Evolutionary conservation across 2,113 vertebrate species (phyloP), one percentile per base, ranked within the genome.

Genomic region (Rhynchopsitta pachyrhyncha): DNA sequence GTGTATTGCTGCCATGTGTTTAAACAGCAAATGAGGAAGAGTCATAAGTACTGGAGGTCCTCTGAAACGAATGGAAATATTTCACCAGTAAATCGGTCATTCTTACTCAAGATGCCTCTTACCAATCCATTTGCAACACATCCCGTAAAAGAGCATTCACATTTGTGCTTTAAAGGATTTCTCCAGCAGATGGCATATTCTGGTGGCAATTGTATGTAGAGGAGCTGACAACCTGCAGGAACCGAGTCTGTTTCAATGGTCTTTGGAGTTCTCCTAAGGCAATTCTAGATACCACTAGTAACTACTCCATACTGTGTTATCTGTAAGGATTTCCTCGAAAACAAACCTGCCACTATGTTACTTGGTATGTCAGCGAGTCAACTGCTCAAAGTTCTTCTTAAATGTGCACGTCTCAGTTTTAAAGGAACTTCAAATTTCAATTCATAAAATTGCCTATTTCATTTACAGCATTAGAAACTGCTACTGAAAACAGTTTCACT

Each of bases 131-230:
- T 42, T 55, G 27, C 18, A 52, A 25, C 0, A 0, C 12, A 7
- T 2, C 8, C 17, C 22, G 10, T 47, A 50, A 86, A 83, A 59
- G 67, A 87, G 33, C 37, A 39, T 2, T 4, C 39, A 33, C 28
- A 41, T 39, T 88, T 24, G 28, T 41, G 77, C 7, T 66, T 78
- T 63, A n/a, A 46, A 46, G 4, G 11, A n/a, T 49, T 95, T 63
- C 57, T 68, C 96, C 96, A 96, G 88, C 23, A 97, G 96, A 63
- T 95, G 96, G 92, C 96, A 31, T 1, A 28, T 42, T 85, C 79
- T 73, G 31, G 20, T 76, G 82, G 41, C 35, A 87, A n/a, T 28
- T 92, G 1, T 11, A 33, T 1, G 4, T 3, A 10, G 31, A 64
- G 50, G 25, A 33, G 20, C 33, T 9, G 4, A 37, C n/a, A 57